Base-by-base conservation (phyloP, 1,140 invertebrate genomes). In the Drosophila erecta region DNA sequence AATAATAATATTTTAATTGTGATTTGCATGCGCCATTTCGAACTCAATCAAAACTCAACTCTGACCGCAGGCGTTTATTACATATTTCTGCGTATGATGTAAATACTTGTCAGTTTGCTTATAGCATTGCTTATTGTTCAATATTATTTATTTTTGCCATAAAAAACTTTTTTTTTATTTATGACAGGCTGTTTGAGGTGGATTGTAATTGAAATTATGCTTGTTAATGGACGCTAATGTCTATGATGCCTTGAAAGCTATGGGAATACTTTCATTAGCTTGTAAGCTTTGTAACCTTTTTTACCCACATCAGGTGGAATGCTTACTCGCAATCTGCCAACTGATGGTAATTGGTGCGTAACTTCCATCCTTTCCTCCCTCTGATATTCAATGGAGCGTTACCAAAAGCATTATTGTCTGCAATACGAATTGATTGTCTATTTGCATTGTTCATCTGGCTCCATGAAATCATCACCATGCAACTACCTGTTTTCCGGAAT, bases 401-500 rank as follows among this genome's bases (percentile, higher is more conserved):
- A 44, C 75, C 22, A 49, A 65, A 73, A 58, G 24, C 66, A 69
- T 64, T 79, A 54, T 67, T 60, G 65, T 53, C 56, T 60, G 71
- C 53, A 53, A 66, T 84, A 41, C 41, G 44, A 57, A 59, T 85
- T 73, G 67, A 54, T 73, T 81, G 44, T 47, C 56, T 76, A 43
- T 62, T 66, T 51, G 55, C 60, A 47, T 66, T 80, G 61, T 49
- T 84, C 44, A 62, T 40, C 70, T 64, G 27, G 14, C 40, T 57
- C 17, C 44, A 76, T 71, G 80, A 64, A 81, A 64, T 81, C 66
- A 84, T 86, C 44, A 15, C 14, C 43, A 3, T 67, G 47, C 49
- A 69, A 80, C 55, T 73, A 85, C 65, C 81, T 85, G 75, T 61
- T 54, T 22, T 7, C 37, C 15, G 17, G 37, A n/a, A 24, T 56